These are phyloP conservation scores for Seriola aureovittata DNA, from an alignment of 2,113 vertebrate genomes.

Conservation along the genomic window DNA sequence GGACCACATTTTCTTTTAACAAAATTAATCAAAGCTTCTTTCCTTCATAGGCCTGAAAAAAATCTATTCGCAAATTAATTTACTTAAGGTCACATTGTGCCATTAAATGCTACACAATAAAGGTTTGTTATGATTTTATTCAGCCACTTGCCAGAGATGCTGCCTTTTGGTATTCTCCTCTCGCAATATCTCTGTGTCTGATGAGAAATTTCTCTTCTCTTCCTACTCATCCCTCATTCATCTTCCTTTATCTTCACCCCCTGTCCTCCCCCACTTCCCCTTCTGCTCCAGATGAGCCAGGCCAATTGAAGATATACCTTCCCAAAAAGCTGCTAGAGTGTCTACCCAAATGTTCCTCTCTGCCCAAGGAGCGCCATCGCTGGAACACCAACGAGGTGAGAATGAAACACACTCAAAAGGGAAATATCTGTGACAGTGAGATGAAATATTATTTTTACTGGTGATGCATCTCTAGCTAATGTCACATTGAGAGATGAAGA, in stretches of 20 bases:
- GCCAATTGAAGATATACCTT: slow-evolving; percentile 99
- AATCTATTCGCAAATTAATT: slow-evolving; percentile 16
- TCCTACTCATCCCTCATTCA: slow-evolving; percentile 54
- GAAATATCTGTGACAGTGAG: slow-evolving; percentile 65
- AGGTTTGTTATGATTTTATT: slow-evolving; percentile 41
- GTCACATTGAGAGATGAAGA: slow-evolving; percentile 72
- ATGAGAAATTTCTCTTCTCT: slow-evolving; percentile 59
- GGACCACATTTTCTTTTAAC: neutral
- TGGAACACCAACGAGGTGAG: slow-evolving; percentile 99
- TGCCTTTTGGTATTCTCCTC: slow-evolving; percentile 55
- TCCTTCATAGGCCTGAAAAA: slow-evolving; percentile 22
- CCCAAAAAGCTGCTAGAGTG: slow-evolving; percentile 99
- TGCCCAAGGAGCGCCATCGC: slow-evolving; percentile 99
- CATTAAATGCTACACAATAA: slow-evolving; percentile 24
- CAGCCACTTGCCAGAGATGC: slow-evolving; percentile 19
- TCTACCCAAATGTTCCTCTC: slow-evolving; percentile 99
- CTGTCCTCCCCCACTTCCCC: slow-evolving; percentile 35
- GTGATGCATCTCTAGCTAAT: slow-evolving; percentile 72
- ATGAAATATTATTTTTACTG: slow-evolving; percentile 50
- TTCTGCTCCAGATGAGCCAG: slow-evolving; percentile 93
- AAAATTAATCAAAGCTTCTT: slow-evolving; percentile 28
- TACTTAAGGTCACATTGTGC: slow-evolving; percentile 35
- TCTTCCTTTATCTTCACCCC: slow-evolving; percentile 52
- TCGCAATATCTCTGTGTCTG: slow-evolving; percentile 49
- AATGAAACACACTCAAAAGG: slow-evolving; percentile 53